Evolutionary conservation across 2,113 vertebrate genomes (phyloP).

Genomic region (Gavia stellata): DNA sequence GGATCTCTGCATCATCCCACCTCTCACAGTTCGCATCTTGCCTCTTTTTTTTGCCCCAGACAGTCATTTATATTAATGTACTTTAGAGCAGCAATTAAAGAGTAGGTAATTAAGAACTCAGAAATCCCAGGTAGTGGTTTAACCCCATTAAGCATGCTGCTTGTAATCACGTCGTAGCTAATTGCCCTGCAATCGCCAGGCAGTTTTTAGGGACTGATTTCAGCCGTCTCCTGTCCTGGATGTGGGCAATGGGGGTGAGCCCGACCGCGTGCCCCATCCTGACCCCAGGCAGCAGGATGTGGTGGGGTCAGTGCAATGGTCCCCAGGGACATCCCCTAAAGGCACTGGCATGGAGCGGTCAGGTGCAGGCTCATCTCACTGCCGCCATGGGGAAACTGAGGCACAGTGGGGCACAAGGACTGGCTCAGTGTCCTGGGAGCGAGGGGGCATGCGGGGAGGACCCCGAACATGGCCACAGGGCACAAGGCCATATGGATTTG

Average conservation of each 20-base stretch:
- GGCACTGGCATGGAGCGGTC: neutral
- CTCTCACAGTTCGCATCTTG: neutral
- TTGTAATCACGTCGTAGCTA: neutral
- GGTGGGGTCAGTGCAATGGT: neutral
- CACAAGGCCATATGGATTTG: neutral
- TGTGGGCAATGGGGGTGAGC: neutral
- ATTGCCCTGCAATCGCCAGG: neutral
- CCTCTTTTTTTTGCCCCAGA: neutral
- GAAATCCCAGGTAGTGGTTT: constrained; percentile 35
- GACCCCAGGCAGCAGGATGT: neutral
- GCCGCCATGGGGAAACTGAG: neutral
- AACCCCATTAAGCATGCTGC: constrained; percentile 32
- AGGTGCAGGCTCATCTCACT: neutral
- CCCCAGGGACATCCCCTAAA: neutral
- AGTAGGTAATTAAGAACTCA: constrained; percentile 44
- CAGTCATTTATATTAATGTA: constrained; percentile 43
- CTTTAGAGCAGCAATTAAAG: constrained; percentile 49
- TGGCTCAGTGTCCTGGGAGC: neutral
- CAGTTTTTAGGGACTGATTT: neutral
- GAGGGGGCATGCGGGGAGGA: neutral
- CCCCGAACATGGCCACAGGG: neutral
- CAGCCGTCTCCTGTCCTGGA: neutral
- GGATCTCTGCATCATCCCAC: neutral
- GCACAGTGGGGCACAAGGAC: accelerated
- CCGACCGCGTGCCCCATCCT: accelerated